These are phyloP conservation scores for Thymallus thymallus DNA, from an alignment of 2,113 vertebrate species.

Conservation along the genomic window DNA sequence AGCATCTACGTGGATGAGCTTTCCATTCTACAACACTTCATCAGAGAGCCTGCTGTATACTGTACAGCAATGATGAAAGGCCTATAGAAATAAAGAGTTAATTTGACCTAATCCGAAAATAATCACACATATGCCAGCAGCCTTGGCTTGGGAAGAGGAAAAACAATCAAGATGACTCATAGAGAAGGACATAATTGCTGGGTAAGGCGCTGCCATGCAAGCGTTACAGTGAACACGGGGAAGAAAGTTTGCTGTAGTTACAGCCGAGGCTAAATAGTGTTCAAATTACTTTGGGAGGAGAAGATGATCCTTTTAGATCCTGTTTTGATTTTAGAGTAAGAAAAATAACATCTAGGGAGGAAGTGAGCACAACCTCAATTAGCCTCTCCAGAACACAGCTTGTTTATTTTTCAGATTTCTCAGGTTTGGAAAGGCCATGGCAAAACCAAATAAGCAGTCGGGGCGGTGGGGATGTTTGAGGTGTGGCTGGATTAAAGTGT, in stretches of 20 bases:
- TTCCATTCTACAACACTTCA: neutral
- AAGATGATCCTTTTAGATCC: constrained; percentile 27
- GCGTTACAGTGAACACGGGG: neutral
- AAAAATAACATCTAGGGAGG: constrained; percentile 49
- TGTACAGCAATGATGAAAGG: neutral
- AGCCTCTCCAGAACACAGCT: constrained; percentile 31
- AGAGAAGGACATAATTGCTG: constrained; percentile 10
- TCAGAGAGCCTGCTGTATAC: neutral
- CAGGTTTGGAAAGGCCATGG: constrained; percentile 61
- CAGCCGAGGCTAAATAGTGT: neutral
- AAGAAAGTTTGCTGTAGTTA: neutral
- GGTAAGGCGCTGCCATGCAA: neutral
- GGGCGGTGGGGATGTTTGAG: constrained; percentile 32
- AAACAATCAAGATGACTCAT: constrained; percentile 42
- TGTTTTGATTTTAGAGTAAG: constrained; percentile 8
- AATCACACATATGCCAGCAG: constrained; percentile 22
- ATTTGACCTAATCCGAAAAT: constrained; percentile 44
- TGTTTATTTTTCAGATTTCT: constrained; percentile 47
- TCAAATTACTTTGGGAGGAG: neutral
- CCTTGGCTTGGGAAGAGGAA: constrained; percentile 28
- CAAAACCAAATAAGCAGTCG: constrained; percentile 66
- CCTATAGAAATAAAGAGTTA: constrained; percentile 16
- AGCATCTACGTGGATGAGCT: neutral
- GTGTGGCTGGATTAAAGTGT: constrained; percentile 45
- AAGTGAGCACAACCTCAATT: constrained; percentile 52